Evolutionary conservation across 2,797 vertebrate genomes (phyloP).

Genomic region (Denticeps clupeoides): DNA sequence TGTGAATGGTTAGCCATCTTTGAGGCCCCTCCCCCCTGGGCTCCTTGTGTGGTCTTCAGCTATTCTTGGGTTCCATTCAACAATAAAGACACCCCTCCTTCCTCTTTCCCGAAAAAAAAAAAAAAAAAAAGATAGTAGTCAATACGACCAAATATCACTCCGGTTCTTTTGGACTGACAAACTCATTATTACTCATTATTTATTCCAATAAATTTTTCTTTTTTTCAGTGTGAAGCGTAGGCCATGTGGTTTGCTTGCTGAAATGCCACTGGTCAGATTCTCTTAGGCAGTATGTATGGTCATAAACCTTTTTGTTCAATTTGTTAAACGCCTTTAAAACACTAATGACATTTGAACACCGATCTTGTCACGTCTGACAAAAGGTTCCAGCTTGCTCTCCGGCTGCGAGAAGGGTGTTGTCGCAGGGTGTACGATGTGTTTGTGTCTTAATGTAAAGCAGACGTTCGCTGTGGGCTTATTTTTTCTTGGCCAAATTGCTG

Average conservation of each 20-base stretch:
- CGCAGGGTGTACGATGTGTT: conserved; percentile 46
- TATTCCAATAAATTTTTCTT: too few species aligned
- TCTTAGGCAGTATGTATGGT: too few species aligned
- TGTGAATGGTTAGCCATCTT: conserved; percentile 90
- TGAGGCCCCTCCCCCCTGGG: conserved; percentile 65
- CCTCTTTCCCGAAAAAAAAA: conserved; percentile 50
- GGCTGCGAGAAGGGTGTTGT: conserved; percentile 48
- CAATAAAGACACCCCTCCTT: conserved; percentile 68
- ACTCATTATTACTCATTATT: too few species aligned
- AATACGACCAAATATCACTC: conserved; percentile 77
- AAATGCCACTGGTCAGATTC: too few species aligned
- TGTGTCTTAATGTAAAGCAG: conserved; percentile 47
- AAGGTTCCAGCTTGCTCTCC: not conserved
- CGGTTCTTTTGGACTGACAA: too few species aligned
- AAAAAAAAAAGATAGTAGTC: conserved; percentile 51
- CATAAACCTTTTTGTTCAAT: too few species aligned
- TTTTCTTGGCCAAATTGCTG: conserved; percentile 36
- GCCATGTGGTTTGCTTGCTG: too few species aligned
- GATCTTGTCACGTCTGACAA: not conserved
- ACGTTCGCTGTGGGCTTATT: conserved; percentile 48
- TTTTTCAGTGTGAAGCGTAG: too few species aligned
- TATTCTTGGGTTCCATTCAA: conserved; percentile 94
- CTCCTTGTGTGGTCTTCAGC: conserved; percentile 95
- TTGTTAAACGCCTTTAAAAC: too few species aligned
- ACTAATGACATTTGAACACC: not conserved